Evolutionary conservation across 2,797 vertebrate genomes (phyloP).

Genomic region (Cynodonichthys magdalenae): DNA sequence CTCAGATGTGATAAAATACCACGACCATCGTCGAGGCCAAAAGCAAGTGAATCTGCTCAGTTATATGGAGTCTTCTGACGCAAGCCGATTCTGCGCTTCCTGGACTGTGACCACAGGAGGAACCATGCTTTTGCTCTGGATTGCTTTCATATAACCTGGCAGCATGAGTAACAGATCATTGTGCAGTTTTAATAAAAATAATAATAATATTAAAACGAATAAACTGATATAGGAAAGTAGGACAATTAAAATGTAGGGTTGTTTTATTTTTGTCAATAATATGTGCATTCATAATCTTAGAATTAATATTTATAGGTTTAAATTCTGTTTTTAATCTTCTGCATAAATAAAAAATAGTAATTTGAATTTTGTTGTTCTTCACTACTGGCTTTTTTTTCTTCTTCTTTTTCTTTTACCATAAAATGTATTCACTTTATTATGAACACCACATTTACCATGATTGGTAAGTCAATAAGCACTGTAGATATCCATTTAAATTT

Average conservation of each 20-base stretch:
- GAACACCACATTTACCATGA: not conserved
- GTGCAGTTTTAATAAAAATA: not conserved
- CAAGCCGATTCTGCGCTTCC: constrained; percentile 11
- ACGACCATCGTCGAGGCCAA: constrained; percentile 61
- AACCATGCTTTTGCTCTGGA: constrained; percentile 35
- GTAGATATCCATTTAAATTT: not conserved
- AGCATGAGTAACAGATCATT: not conserved
- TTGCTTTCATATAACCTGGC: constrained; percentile 22
- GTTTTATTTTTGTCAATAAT: not conserved
- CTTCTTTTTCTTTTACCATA: not conserved
- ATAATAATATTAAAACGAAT: not conserved
- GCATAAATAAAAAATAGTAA: not conserved
- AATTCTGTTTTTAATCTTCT: not conserved
- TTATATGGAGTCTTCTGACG: constrained; percentile 1
- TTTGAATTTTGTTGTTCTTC: not conserved
- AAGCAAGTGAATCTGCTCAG: constrained; percentile 84
- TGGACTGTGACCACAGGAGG: constrained; percentile 28
- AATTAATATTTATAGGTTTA: not conserved
- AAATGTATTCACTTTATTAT: not conserved
- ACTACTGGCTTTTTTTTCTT: not conserved
- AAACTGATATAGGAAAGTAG: not conserved
- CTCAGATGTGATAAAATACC: constrained; percentile 73
- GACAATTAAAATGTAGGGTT: not conserved
- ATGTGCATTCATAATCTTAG: not conserved
- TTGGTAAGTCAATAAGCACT: not conserved